Base-by-base conservation (phyloP, 1,140 invertebrate species). In the Drosophila bocki region DNA sequence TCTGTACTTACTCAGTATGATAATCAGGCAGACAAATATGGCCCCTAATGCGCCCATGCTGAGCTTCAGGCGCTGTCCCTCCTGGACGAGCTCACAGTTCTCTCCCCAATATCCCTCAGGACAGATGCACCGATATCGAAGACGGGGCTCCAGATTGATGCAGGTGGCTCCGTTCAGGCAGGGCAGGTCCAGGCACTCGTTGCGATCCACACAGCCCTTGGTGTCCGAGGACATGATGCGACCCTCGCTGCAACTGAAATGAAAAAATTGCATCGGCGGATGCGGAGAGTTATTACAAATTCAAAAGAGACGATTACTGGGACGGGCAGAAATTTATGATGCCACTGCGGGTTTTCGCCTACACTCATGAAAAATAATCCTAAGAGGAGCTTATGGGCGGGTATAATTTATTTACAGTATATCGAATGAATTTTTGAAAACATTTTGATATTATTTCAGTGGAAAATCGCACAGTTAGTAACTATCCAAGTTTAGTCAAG, bases 51-150 rank as follows among this genome's bases (percentile, higher is more conserved):
- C 95, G 45, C 95, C 95, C 93, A 95, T 94, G 87, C 94, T 95
- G 3, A 95, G 91, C 78, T 94, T 94, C 63, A 95, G 92, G 15
- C 94, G 94, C 82, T 95, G 95, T 50, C 94, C 94, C 86, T 95
- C 94, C 78, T 94, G 94, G 37, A 94, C 93, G 42, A 95, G 92
- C 82, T 95, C 95, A 92, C 96, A 96, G 74, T 95, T 94, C 60
- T 94, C 93, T n/a, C 96, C 96, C 84, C 93, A 94, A 92, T 94
- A 96, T 13, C 95, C 95, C 67, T 93, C 93, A 3, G 94, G 94
- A 84, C 95, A 95, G 22, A 93, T 93, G 91, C 93, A 95, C 41
- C 93, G 94, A 76, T 94, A 94, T 15, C 94, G 92, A 29, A 94
- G 82, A 29, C 93, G 92, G 17, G 94, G 94, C 74, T 95, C 94